phyloP scores from a whole-genome alignment of 2,888 invertebrate genomes.

The Tineola bisselliella region DNA sequence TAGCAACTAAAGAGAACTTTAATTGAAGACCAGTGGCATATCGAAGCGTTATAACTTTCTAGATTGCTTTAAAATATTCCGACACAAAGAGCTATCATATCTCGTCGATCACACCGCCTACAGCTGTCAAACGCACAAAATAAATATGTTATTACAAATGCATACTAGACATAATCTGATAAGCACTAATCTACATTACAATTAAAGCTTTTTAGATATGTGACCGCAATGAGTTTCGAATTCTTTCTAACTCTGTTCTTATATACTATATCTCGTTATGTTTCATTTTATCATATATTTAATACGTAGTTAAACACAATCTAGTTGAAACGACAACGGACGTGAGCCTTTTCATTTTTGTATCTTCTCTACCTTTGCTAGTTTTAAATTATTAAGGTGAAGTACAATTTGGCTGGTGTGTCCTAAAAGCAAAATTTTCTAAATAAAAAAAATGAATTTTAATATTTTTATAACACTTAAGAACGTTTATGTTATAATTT shows the following conservation, averaged over 20 bases:
- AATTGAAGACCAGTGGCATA: slow-evolving; percentile 44
- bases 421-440: too few species aligned
- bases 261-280: too few species aligned
- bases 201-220: slow-evolving; percentile 56
- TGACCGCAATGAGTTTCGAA: slow-evolving; percentile 18
- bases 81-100: slow-evolving; percentile 26
- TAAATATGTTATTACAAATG: slow-evolving; percentile 65
- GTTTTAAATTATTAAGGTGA: too few species aligned
- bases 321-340: too few species aligned
- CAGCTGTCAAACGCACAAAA: slow-evolving; percentile 63
- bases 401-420: too few species aligned
- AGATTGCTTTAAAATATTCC: slow-evolving; percentile 23
- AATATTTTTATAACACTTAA: background rate
- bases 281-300: too few species aligned
- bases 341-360: too few species aligned
- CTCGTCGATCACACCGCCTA: slow-evolving; percentile 52
- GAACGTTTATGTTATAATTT: background rate
- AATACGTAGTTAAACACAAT: too few species aligned
- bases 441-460: too few species aligned
- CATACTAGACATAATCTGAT: slow-evolving; percentile 54
- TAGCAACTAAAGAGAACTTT: slow-evolving; percentile 14
- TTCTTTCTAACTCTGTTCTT: background rate
- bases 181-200: slow-evolving; percentile 62
- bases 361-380: too few species aligned
- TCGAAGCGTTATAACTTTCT: slow-evolving; percentile 30